A percentile compares a stretch with the other conserved stretches of the same genome.
Conservation (phyloP, 2,113 vertebrate species). For the Sisor rabdophorus region DNA sequence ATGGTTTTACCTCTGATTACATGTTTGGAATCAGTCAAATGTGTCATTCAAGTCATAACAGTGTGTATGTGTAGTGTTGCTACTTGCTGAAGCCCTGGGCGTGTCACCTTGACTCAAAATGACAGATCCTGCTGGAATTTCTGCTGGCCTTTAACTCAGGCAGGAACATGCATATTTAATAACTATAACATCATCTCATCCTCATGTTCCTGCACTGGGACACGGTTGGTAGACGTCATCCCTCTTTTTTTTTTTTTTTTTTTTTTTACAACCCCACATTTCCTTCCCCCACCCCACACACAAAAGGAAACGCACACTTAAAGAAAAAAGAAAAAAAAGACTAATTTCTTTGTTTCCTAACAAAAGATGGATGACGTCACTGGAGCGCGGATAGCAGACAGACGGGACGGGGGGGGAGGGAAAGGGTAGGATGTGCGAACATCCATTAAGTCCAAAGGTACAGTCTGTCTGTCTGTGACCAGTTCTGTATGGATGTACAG, state of each 20-base stretch:
- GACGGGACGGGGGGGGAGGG: slow-evolving; percentile 32
- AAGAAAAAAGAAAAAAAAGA: slow-evolving; percentile 56
- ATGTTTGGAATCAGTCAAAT: neutral
- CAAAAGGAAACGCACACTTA: neutral
- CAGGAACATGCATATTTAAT: slow-evolving; percentile 40
- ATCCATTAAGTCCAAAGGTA: no score
- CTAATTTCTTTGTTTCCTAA: slow-evolving; percentile 67
- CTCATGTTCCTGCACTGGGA: slow-evolving; percentile 15
- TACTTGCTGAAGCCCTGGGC: neutral
- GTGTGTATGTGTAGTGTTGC: neutral
- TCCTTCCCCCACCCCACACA: slow-evolving; percentile 38
- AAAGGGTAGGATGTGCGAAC: no score
- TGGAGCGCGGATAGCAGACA: slow-evolving; percentile 48
- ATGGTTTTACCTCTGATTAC: neutral
- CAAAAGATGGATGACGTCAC: slow-evolving; percentile 67
- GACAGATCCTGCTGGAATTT: neutral
- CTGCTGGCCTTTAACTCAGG: neutral
- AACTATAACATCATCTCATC: slow-evolving; percentile 10
- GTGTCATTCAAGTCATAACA: slow-evolving; percentile 1
- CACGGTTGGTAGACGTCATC: slow-evolving; percentile 9
- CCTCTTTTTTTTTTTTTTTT: slow-evolving; percentile 10
- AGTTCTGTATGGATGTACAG: neutral
- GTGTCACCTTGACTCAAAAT: slow-evolving; percentile 27
- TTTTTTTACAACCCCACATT: no score
- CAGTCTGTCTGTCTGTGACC: no score